A percentile compares a stretch with the other conserved stretches of the same genome.
Evolutionary conservation across 1,140 invertebrate genomes (phyloP).

Genomic region (Lepidurus packardi): DNA sequence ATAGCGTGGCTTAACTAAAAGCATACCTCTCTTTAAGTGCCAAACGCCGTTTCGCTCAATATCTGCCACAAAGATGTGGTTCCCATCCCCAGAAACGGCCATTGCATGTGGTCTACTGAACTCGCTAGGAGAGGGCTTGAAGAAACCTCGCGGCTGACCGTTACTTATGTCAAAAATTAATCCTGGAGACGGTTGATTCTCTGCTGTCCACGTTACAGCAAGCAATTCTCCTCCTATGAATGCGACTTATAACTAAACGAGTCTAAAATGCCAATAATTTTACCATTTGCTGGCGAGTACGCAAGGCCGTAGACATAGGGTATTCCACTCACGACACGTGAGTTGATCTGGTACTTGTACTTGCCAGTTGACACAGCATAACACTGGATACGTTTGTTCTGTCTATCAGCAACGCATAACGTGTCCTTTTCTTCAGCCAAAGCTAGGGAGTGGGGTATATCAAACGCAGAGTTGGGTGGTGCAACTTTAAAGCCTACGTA

Average conservation of each 20-base stretch:
- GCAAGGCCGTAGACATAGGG: slow-evolving; percentile 59
- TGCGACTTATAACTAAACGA: background rate
- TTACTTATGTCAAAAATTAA: slow-evolving; percentile 24
- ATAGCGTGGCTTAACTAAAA: background rate
- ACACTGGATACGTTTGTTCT: slow-evolving; percentile 79
- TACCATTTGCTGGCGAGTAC: slow-evolving; percentile 49
- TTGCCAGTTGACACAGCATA: slow-evolving; percentile 51
- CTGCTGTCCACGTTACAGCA: slow-evolving; percentile 36
- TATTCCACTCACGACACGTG: slow-evolving; percentile 51
- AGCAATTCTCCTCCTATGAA: slow-evolving; percentile 28
- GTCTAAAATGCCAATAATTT: slow-evolving; percentile 28
- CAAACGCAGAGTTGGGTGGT: slow-evolving; percentile 54
- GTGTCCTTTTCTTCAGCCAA: slow-evolving; percentile 65
- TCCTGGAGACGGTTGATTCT: background rate
- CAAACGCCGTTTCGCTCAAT: background rate
- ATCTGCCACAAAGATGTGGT: background rate
- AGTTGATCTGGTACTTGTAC: slow-evolving; percentile 40
- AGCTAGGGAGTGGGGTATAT: slow-evolving; percentile 74
- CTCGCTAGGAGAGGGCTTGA: background rate
- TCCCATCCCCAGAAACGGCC: background rate
- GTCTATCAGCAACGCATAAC: slow-evolving; percentile 83
- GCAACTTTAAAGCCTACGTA: slow-evolving; percentile 36
- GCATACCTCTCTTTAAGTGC: background rate
- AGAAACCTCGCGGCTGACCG: background rate
- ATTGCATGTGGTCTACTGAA: background rate